phyloP scores from a whole-genome alignment of 2,888 invertebrate genomes.

The Seira ritae region DNA sequence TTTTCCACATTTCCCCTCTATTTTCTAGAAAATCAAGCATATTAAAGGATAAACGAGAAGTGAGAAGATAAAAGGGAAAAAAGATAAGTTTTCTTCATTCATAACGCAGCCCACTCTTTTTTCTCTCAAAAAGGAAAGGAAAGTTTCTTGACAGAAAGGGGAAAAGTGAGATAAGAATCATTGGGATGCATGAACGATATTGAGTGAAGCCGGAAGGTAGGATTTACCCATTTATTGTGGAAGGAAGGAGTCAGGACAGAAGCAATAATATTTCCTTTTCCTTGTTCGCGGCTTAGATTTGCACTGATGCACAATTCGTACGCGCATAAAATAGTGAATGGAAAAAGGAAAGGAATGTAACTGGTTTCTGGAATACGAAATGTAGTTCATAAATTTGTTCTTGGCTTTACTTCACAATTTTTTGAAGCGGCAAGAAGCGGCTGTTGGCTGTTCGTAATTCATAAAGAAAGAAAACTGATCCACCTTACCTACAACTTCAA shows the following conservation, averaged over 20 bases:
- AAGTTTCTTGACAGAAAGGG: too few relatives aligned
- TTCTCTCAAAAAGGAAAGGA: too few relatives aligned
- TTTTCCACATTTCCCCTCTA: too few relatives aligned
- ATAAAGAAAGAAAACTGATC: not conserved
- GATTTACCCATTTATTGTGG: constrained; percentile 67
- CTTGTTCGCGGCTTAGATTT: not conserved
- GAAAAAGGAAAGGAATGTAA: not conserved
- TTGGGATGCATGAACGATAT: constrained; percentile 69
- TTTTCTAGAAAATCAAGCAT: too few relatives aligned
- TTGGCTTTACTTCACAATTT: not conserved
- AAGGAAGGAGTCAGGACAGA: too few relatives aligned
- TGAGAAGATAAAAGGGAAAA: constrained; percentile 27
- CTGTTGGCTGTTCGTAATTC: not conserved
- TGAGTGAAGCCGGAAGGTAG: constrained; percentile 70
- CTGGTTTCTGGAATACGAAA: not conserved
- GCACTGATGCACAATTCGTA: not conserved
- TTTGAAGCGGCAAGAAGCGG: not conserved
- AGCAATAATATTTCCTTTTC: constrained; percentile 29
- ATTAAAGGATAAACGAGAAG: constrained; percentile 5
- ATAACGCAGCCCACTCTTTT: too few relatives aligned
- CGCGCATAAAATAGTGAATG: not conserved
- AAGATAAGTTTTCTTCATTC: constrained; percentile 17
- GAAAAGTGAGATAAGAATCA: constrained; percentile 51
- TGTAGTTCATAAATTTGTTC: not conserved
- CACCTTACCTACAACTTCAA: constrained; percentile 91